Evolutionary conservation across 2,113 vertebrate genomes (phyloP), one percentile per base, ranked within the genome.

Genomic region (Bos indicus): DNA sequence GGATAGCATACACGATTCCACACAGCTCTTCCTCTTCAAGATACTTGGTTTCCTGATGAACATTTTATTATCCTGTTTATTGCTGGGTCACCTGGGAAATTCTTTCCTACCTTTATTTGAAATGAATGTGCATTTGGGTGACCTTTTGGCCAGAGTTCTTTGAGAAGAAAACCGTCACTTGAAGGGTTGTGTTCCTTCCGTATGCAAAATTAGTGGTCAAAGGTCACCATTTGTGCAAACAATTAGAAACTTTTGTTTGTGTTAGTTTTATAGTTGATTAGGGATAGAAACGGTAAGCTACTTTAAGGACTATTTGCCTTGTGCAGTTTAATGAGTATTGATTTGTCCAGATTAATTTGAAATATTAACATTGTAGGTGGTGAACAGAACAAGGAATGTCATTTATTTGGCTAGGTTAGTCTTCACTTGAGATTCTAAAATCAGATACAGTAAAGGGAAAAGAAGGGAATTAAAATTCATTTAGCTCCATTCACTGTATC

Each of bases 301-400:
- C 64, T 90, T 96, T 86, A 36, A 97, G 43, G 94, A 82, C 83
- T 92, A 52, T 83, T 89, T 81, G 26, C 19, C 71, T 78, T 60
- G 21, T 96, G 3, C 12, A 59, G 28, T 84, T 92, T 90, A 94
- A 97, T 85, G 36, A 80, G 25, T 95, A 94, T 90, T 88, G 94
- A 97, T 82, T 96, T 36, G 11, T 94, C 90, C 71, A 93, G n/a
- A 94, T 96, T 93, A 81, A 92, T 91, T 96, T 95, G 84, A 95
- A 93, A 59, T 64, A 67, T 30, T 95, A 88, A 84, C 48, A 59
- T 54, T 64, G 52, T 85, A 40, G 51, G 15, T 74, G 52, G 33
- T 54, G 40, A 93, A 59, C 59, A 56, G 90, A 93, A 78, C 4
- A 54, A 28, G 30, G 40, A 23, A 1, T 3, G 4, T 59, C 17